Evolutionary conservation across 2,888 invertebrate genomes (phyloP).

Genomic region (Margaritifera margaritifera): DNA sequence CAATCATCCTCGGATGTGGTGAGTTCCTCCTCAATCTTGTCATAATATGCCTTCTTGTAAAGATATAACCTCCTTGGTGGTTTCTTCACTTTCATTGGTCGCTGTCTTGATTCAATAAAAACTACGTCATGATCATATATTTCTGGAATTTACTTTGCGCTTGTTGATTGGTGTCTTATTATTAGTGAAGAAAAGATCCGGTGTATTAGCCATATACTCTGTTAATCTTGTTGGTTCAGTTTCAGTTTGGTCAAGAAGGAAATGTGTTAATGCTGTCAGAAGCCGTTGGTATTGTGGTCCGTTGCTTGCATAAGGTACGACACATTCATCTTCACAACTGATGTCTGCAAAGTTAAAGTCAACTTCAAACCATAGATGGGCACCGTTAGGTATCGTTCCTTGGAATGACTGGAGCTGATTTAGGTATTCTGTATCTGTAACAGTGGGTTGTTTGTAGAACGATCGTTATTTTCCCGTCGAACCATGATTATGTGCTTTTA

Average conservation of each 20-base stretch:
- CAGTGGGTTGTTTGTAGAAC: too few relatives aligned
- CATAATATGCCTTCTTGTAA: constrained; percentile 9
- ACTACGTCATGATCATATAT: constrained; percentile 14
- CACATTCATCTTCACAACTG: constrained; percentile 1
- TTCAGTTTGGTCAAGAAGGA: constrained; percentile 16
- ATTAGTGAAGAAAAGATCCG: constrained; percentile 22
- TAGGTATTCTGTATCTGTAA: too few relatives aligned
- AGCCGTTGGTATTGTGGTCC: constrained; percentile 11
- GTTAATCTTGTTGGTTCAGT: constrained; percentile 12
- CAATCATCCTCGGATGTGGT: too few relatives aligned
- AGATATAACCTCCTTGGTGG: constrained; percentile 1
- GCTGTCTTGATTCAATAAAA: constrained; percentile 14
- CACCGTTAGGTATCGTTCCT: neutral
- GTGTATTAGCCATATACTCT: constrained; percentile 5
- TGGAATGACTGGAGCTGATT: too few relatives aligned
- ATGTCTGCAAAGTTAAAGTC: constrained; percentile 1
- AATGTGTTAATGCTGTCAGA: neutral
- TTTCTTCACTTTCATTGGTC: constrained; percentile 1
- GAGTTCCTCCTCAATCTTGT: neutral
- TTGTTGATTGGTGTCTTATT: constrained; percentile 16
- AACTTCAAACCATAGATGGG: constrained; percentile 1
- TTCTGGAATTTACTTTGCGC: constrained; percentile 10
- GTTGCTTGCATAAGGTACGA: too few relatives aligned
- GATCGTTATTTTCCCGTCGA: too few relatives aligned
- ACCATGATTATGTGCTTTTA: too few relatives aligned